A percentile compares a stretch with the other conserved stretches of the same genome.
Conservation (phyloP, 2,797 vertebrate genomes). For the Coreius guichenoti region DNA sequence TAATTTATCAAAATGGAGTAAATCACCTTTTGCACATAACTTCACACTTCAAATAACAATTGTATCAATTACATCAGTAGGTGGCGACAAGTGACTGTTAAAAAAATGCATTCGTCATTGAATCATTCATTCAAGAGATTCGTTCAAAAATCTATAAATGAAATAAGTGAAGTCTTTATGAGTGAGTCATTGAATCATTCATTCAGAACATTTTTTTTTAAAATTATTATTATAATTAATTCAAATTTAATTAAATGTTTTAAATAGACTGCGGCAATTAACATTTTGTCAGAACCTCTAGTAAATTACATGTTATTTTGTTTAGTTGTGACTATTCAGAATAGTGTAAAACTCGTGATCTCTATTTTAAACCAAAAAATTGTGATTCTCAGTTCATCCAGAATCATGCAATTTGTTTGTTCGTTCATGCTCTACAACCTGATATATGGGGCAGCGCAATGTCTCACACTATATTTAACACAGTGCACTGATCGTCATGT, state of each 20-base stretch:
- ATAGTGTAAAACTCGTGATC: not conserved
- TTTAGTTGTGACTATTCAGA: not conserved
- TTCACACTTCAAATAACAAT: not conserved
- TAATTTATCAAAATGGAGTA: too few species aligned
- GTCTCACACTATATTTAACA: constrained; percentile 38
- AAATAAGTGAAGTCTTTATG: too few species aligned
- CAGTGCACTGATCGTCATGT: not conserved
- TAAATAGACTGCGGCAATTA: too few species aligned
- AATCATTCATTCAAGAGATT: not conserved
- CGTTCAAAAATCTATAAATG: too few species aligned
- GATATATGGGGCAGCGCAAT: constrained; percentile 9
- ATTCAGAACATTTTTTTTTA: too few species aligned
- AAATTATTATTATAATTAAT: too few species aligned
- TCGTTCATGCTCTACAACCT: not conserved
- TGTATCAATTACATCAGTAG: not conserved
- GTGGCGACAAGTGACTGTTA: too few species aligned
- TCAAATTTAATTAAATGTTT: not conserved
- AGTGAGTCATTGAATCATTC: not conserved
- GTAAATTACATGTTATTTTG: not conserved
- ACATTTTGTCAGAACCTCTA: too few species aligned
- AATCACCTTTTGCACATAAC: too few species aligned
- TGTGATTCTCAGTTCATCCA: not conserved
- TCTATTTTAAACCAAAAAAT: not conserved
- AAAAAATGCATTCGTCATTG: too few species aligned
- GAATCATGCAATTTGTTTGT: too few species aligned